A percentile compares a stretch with the other conserved stretches of the same genome.
phyloP scores from a whole-genome alignment of 2,888 invertebrate species.

The Iselma pallidipennis region DNA sequence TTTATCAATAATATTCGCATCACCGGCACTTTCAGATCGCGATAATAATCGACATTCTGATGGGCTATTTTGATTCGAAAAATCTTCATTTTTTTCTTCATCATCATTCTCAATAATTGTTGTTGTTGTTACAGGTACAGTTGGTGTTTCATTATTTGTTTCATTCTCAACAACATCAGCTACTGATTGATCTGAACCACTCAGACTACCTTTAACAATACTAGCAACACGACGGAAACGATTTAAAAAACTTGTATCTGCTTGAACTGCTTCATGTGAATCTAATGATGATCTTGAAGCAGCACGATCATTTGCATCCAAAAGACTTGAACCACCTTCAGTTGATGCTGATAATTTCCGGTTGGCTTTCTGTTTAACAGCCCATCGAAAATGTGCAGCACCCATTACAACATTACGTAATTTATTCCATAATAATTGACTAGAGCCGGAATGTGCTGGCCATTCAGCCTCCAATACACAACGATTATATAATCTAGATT shows the following conservation, averaged over 20 bases:
- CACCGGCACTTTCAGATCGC: conserved; percentile 77
- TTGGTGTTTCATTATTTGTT: conserved; percentile 8
- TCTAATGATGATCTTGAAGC: conserved; percentile 54
- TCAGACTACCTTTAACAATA: conserved; percentile 61
- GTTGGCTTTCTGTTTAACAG: conserved; percentile 66
- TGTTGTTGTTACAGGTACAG: background rate
- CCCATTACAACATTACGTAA: conserved; percentile 89
- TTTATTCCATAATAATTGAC: conserved; percentile 91
- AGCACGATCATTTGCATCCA: conserved; percentile 49
- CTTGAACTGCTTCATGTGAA: conserved; percentile 51
- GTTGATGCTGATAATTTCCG: conserved; percentile 58
- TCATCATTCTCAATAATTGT: conserved; percentile 17
- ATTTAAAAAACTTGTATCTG: conserved; percentile 58
- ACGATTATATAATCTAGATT: conserved; percentile 64
- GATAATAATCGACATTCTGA: conserved; percentile 65
- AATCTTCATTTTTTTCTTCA: conserved; percentile 20
- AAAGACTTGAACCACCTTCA: conserved; percentile 53
- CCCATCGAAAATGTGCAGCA: conserved; percentile 84
- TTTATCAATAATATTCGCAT: conserved; percentile 75
- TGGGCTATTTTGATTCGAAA: conserved; percentile 63
- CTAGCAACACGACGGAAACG: conserved; percentile 63
- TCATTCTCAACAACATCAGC: conserved; percentile 26
- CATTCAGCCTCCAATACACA: conserved; percentile 93
- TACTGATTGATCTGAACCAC: conserved; percentile 41
- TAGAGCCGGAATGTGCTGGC: conserved; percentile 73